Percentiles rank a stretch among this genome's conserved stretches.
phyloP scores from a whole-genome alignment of 92 coral and sea anemone genomes.

The Parazoanthus atlanticus region DNA sequence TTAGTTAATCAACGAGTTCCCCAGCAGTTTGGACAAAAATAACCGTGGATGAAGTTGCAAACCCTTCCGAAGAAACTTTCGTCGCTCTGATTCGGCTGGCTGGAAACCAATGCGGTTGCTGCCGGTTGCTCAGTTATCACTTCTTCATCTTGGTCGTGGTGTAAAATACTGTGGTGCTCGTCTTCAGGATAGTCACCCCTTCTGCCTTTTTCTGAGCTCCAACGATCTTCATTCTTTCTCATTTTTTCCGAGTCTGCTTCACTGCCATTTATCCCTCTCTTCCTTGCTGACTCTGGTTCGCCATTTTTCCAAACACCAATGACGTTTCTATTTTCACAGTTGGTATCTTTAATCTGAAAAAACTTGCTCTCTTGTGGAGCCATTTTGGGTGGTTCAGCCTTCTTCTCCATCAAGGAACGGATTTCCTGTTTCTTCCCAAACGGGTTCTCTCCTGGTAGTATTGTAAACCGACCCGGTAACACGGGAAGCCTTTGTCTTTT shows the following conservation, averaged over 20 bases:
- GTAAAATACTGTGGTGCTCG: not conserved
- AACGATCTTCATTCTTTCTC: not conserved
- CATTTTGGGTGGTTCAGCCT: slow-evolving; percentile 15
- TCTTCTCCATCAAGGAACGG: not conserved
- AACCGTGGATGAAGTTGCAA: not conserved
- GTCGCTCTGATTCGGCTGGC: too few species aligned
- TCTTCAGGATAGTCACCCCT: not conserved
- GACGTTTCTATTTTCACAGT: not conserved
- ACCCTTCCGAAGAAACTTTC: not conserved
- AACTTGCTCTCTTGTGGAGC: not conserved
- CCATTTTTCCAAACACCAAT: not conserved
- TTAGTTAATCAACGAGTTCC: not conserved
- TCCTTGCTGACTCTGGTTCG: not conserved
- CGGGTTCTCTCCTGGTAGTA: slow-evolving; percentile 46
- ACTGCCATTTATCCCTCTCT: not conserved
- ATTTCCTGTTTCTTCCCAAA: slow-evolving; percentile 16
- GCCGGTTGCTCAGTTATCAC: not conserved
- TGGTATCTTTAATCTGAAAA: not conserved
- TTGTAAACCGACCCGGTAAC: slow-evolving; percentile 45
- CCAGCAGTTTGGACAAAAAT: not conserved
- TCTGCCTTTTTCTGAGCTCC: not conserved
- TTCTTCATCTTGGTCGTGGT: not conserved
- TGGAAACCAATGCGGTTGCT: not conserved
- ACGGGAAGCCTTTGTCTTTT: slow-evolving; percentile 47
- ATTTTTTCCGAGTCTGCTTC: not conserved